Evolutionary conservation across 2,888 invertebrate genomes (phyloP).

Genomic region (Mermis nigrescens): DNA sequence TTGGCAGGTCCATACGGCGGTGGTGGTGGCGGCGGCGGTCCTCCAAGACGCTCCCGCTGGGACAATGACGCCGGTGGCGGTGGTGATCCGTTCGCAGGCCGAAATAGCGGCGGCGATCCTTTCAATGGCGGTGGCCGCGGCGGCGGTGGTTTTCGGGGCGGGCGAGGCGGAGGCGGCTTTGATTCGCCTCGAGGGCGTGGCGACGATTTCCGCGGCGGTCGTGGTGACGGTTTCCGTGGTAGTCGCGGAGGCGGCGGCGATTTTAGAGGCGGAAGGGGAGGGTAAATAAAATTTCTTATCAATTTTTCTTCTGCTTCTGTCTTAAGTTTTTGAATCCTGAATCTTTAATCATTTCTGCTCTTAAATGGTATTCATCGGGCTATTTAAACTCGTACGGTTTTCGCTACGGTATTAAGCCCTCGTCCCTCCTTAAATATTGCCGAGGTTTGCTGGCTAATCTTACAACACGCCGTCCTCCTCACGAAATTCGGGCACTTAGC

Average conservation of each 20-base stretch:
- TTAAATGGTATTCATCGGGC: too few relatives aligned
- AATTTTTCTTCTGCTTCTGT: too few relatives aligned
- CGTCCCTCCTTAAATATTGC: too few relatives aligned
- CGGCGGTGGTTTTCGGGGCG: conserved; percentile 14
- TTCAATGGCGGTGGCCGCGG: conserved; percentile 13
- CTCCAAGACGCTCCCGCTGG: too few relatives aligned
- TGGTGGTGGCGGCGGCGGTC: not conserved
- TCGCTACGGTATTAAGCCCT: too few relatives aligned
- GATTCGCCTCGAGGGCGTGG: conserved; percentile 12
- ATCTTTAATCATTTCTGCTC: too few relatives aligned
- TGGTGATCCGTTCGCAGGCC: conserved; percentile 8
- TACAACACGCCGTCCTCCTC: too few relatives aligned
- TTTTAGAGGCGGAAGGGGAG: not conserved
- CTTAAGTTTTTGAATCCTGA: too few relatives aligned
- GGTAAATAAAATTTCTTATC: not conserved
- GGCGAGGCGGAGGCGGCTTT: conserved; percentile 9
- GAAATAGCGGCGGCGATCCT: conserved; percentile 9
- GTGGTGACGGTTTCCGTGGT: not conserved
- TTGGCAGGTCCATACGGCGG: not conserved
- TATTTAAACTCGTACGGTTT: too few relatives aligned
- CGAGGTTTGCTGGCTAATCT: too few relatives aligned
- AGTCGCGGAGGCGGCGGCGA: conserved; percentile 5
- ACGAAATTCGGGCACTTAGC: too few relatives aligned
- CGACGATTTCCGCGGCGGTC: not conserved
- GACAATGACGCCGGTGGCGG: conserved; percentile 8